phyloP scores from a whole-genome alignment of 2,888 invertebrate genomes.

The Oscheius sp. region DNA sequence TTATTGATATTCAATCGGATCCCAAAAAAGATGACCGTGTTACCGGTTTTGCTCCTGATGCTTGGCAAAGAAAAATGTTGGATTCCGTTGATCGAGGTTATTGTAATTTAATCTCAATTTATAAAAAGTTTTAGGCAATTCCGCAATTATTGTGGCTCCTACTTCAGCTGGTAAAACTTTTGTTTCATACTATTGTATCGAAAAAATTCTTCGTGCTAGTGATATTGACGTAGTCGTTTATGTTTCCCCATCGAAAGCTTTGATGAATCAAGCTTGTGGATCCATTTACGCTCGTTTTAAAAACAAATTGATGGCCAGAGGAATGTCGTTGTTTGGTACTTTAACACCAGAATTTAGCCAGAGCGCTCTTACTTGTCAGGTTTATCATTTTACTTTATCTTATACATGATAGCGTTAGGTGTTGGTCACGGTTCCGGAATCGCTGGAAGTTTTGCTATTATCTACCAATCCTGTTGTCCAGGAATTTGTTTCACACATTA shows the following conservation, averaged over 20 bases:
- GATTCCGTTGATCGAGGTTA: slow-evolving; percentile 72
- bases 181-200: slow-evolving; percentile 75
- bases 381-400: slow-evolving; percentile 9
- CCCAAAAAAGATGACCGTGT: slow-evolving; percentile 71
- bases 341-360: slow-evolving; percentile 64
- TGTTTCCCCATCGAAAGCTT: slow-evolving; percentile 74
- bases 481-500: slow-evolving; percentile 67
- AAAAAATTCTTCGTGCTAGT: slow-evolving; percentile 72
- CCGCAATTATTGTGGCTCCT: slow-evolving; percentile 74
- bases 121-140: slow-evolving; percentile 62
- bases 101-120: not conserved
- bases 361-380: slow-evolving; percentile 67
- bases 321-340: slow-evolving; percentile 73
- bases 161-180: slow-evolving; percentile 75
- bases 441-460: slow-evolving; percentile 66
- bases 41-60: slow-evolving; percentile 73
- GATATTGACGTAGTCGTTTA: slow-evolving; percentile 74
- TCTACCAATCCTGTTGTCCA: slow-evolving; percentile 67
- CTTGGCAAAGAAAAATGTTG: slow-evolving; percentile 74
- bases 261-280: slow-evolving; percentile 72
- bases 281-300: slow-evolving; percentile 73
- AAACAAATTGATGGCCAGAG: slow-evolving; percentile 69
- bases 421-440: slow-evolving; percentile 70
- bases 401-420: slow-evolving; percentile 43
- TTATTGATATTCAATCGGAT: slow-evolving; percentile 70